Percentiles rank a stretch among this genome's conserved stretches.
These are phyloP conservation scores for Tenrec ecaudatus DNA, from an alignment of 2,113 vertebrate species.

Conservation along the genomic window DNA sequence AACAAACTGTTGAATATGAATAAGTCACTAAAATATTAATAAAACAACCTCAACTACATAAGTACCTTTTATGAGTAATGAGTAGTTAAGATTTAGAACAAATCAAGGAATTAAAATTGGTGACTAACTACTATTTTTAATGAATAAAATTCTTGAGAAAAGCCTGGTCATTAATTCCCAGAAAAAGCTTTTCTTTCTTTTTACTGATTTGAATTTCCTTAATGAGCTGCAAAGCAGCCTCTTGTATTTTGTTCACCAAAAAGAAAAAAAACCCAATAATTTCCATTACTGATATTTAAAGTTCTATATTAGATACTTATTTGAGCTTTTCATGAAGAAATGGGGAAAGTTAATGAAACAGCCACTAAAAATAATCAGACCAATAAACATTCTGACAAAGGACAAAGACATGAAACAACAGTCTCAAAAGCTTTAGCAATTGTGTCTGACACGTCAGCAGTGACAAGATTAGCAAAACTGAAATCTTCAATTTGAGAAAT, in stretches of 20 bases:
- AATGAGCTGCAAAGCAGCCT: conserved; percentile 39
- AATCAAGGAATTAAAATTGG: background rate
- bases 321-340: conserved; percentile 46
- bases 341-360: background rate
- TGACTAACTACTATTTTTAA: conserved; percentile 26
- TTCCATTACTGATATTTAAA: conserved; percentile 9
- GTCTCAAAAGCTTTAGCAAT: conserved; percentile 54
- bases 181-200: conserved; percentile 37
- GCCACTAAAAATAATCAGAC: background rate
- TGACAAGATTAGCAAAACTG: conserved; percentile 57
- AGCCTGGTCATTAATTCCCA: background rate
- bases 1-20: background rate
- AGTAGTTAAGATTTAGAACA: background rate
- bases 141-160: conserved; percentile 40
- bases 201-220: conserved; percentile 43
- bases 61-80: conserved; percentile 40
- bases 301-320: conserved; percentile 7
- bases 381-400: conserved; percentile 56
- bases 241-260: conserved; percentile 19
- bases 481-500: conserved; percentile 34
- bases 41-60: background rate
- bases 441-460: conserved; percentile 27
- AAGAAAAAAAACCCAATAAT: conserved; percentile 42
- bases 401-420: conserved; percentile 26
- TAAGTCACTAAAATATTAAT: background rate